Conservation (phyloP, 2,888 invertebrate species). For the Ennomos fuscantarius region DNA sequence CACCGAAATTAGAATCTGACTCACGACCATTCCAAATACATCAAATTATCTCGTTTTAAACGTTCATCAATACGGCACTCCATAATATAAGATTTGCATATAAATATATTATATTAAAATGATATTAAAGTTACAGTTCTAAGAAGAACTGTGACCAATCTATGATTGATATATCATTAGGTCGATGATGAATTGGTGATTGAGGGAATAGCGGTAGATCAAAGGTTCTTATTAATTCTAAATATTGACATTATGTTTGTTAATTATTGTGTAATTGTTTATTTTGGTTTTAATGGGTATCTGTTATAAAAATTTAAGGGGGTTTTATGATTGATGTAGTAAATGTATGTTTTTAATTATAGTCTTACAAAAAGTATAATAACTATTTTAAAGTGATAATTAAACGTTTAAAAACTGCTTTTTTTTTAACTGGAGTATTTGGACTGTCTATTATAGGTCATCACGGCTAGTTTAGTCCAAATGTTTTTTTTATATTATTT, state of each 20-base stretch:
- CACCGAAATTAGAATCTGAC: conserved; percentile 11
- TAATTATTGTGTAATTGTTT: conserved; percentile 2
- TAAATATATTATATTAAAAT: conserved; percentile 27
- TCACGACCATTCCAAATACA: conserved; percentile 25
- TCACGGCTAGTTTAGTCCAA: no score
- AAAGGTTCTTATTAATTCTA: conserved; percentile 27
- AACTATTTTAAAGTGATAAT: not conserved
- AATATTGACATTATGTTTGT: conserved; percentile 34
- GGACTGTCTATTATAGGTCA: no score
- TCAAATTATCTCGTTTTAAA: conserved; percentile 32
- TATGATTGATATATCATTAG: conserved; percentile 40
- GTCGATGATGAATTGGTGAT: conserved; percentile 14
- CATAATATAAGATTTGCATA: conserved; percentile 24
- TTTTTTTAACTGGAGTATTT: no score
- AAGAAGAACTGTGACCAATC: conserved; percentile 41
- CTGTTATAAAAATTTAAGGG: conserved; percentile 3
- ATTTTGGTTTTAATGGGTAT: conserved; percentile 8
- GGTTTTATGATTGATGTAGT: conserved; percentile 3
- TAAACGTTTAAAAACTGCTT: no score
- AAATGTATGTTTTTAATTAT: not conserved
- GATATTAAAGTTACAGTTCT: conserved; percentile 32
- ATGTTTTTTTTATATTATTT: no score
- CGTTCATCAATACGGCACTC: conserved; percentile 20
- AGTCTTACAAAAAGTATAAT: not conserved
- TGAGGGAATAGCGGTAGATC: conserved; percentile 21